Evolutionary conservation across 2,113 vertebrate genomes (phyloP), one percentile per base, ranked within the genome.

Genomic region (Lepus americanus): DNA sequence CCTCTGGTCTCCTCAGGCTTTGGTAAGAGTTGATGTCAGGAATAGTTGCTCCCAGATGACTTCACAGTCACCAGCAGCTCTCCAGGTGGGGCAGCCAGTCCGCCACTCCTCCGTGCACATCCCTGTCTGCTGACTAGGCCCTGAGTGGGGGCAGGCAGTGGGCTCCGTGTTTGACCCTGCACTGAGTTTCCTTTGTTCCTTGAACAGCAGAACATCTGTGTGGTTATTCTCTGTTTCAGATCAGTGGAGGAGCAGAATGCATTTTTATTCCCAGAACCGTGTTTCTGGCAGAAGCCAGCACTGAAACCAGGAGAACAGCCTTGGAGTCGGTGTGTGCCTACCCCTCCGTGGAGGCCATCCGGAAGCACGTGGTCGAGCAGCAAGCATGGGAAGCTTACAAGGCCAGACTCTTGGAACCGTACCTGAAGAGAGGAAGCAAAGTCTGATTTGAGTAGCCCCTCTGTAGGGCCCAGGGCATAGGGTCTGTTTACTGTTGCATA

Each of bases 211-310:
- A 84, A 70, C 19, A 27, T 76, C 10, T 8, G 23, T 66, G 59
- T 83, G 8, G 85, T 77, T 64, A 64, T 94, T 77, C 31, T 91
- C 12, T 90, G 27, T 94, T 94, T 25, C 78, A 97, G 94, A 89
- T 95, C 90, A 98, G 90, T 86, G 89, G 97, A 95, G 95, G 95
- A 93, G 77, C 55, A 7, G 92, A 98, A 44, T 92, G 87, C 14
- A 81, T 97, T 96, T 97, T 96, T 94, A 95, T 97, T 87, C 74
- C 94, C 64, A 31, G 94, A 92, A 96, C 73, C 36, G 76, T 97
- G 16, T 97, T 89, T 59, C 70, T 96, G 74, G 23, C 51, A 69
- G 97, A 97, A 92, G 86, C 91, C 36, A 67, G 97, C 19, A 5
- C n/a, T 33, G 83, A 95, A 79, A 94, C 85, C 44, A 95, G 64